Base-by-base conservation (phyloP, 2,888 invertebrate species). In the Ommatoiulus sabulosus region DNA sequence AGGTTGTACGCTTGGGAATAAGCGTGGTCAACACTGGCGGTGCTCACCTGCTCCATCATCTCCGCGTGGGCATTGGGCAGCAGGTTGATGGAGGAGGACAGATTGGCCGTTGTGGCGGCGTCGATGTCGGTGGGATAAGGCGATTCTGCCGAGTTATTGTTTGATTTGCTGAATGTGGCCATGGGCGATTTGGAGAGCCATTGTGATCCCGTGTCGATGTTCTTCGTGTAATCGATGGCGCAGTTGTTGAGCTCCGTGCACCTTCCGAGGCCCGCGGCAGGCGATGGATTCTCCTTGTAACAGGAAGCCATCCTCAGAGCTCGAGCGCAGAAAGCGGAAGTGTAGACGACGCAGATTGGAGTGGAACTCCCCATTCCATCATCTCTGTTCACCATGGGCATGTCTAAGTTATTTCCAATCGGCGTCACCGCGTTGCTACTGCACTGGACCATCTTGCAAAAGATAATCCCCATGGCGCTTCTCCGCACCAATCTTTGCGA, bases 381-480 rank as follows among this genome's bases (percentile, higher is more conserved):
- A 15, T 80, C 35, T 1, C 12, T 12, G 80, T 35, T 80, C 6
- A 80, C 35, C 2, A 80, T 44, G 44, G 86, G 17, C 20, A 44
- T 86, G 48, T 86, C 86, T n/a, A 86, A 12, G 44, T 44, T 48
- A 12, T 86, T 86, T n/a, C 48, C 46, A 10, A 86, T 86, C 10
- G 86, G 86, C 10, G 86, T 86, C n/a, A 86, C 86, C 12, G 86
- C 86, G 24, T 44, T 86, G 24, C 44, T 86, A 24, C 44, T 15
- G 44, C 86, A 86, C 6, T 48, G 86, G 44, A 24, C 48, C 86
- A 44, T 86, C 86, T 48, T 44, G 20, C 86, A 86, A 24, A 48
- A 86, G 44, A 86, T 86, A 20, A 86, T 48, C 20, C 86, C 86
- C 86, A 86, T 86, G 35, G 35, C 24, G n/a, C 63, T n/a, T n/a